Evolutionary conservation across 2,113 vertebrate genomes (phyloP).

Genomic region (Amblyornis subalaris): DNA sequence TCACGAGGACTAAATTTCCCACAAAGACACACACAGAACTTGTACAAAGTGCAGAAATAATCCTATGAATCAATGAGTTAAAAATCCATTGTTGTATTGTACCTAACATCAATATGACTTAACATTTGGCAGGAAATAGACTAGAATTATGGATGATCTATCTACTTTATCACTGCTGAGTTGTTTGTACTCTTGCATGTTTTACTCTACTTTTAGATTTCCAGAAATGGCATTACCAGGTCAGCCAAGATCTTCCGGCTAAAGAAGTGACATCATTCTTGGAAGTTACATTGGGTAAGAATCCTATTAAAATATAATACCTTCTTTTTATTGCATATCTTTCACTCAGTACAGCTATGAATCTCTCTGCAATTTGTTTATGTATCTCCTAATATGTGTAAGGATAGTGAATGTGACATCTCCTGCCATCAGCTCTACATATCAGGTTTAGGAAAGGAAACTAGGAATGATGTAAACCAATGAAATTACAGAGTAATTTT

Average conservation of each 20-base stretch:
- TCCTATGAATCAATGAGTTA: background rate
- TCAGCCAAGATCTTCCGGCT: background rate
- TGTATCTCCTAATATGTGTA: background rate
- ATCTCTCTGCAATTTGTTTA: background rate
- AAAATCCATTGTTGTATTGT: background rate
- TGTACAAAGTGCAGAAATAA: background rate
- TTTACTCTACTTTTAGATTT: background rate
- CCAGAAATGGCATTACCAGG: background rate
- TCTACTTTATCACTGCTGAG: background rate
- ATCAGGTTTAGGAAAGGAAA: background rate
- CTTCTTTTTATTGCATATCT: background rate
- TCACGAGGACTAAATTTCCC: background rate
- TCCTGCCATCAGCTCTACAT: background rate
- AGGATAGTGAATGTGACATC: background rate
- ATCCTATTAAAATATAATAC: background rate
- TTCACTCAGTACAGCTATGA: background rate
- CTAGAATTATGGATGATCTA: background rate
- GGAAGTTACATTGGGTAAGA: background rate
- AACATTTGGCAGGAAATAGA: conserved; percentile 7
- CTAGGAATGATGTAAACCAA: background rate
- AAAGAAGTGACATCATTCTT: background rate
- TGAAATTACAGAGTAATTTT: background rate
- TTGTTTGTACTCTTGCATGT: background rate
- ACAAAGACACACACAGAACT: background rate
- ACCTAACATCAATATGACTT: background rate